These are phyloP conservation scores for Ctenopoma kingsleyae DNA, from an alignment of 2,797 vertebrate species.

Conservation along the genomic window DNA sequence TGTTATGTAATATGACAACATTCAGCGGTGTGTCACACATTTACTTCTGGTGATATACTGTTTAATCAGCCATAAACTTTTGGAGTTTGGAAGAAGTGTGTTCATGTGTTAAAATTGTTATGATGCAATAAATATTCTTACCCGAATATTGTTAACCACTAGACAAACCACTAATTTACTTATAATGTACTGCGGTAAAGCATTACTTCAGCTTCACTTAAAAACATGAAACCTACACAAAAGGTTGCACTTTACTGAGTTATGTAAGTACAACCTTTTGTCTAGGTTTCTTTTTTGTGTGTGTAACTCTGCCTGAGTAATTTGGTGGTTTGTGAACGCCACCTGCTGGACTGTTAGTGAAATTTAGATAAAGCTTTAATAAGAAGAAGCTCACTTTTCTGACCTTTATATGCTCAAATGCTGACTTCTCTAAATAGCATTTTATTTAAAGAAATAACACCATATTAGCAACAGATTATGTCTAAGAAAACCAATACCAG, in stretches of 20 bases:
- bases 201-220: neutral
- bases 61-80: neutral
- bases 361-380: conserved; percentile 22
- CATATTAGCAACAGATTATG: conserved; percentile 20
- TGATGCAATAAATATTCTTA: neutral
- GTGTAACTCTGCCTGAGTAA: neutral
- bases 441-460: conserved; percentile 10
- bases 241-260: no score
- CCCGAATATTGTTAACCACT: neutral
- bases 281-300: neutral
- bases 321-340: conserved; percentile 62
- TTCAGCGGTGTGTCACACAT: conserved; percentile 9
- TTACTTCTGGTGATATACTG: neutral
- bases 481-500: conserved; percentile 57
- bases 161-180: conserved; percentile 2
- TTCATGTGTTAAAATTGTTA: conserved; percentile 2
- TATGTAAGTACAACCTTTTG: neutral
- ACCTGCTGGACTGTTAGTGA: conserved; percentile 73
- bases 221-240: no score
- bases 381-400: no score
- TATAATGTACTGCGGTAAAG: conserved; percentile 1
- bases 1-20: conserved; percentile 6
- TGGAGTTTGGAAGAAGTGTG: neutral
- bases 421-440: neutral
- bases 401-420: neutral